Evolutionary conservation across 1,140 invertebrate genomes (phyloP), one percentile per base, ranked within the genome.

Genomic region (Metaphire vulgaris): DNA sequence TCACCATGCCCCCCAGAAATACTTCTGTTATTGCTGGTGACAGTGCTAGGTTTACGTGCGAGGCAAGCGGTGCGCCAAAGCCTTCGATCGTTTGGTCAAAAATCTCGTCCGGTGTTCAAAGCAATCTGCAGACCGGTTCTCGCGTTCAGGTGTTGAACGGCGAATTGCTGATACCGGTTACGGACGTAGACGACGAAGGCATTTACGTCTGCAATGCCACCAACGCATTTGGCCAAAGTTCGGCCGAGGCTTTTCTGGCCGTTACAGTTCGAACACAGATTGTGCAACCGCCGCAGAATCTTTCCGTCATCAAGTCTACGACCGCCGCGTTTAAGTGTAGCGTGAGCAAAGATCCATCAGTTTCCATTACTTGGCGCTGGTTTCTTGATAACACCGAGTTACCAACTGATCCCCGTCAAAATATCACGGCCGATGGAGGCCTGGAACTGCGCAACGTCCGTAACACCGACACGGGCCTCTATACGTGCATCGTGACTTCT

Each of bases 201-300:
- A 90, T 92, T 82, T 98, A 97, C 83, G 92, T 91, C 12, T 98
- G 95, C 84, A 88, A 92, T 69, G 89, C 94, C 77, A 89, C 91
- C 31, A 98, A 98, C 84, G 92, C 93, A 85, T 93, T 93, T 41
- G 95, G 95, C 56, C 90, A 90, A 76, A 91, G 93, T 6, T 90
- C 92, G 81, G 93, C 90, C 75, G 91, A 92, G 78, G 94, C 92
- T 67, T 91, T 90, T 85, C 88, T 97, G 32, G 89, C 89, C 70
- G 92, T 96, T 68, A 87, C 95, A 81, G 94, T 94, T 79, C 90
- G 92, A 80, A 97, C 96, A 26, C 92, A 95, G 88, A 97, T 97
- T 78, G 90, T 93, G 72, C 91, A 93, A 80, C 95, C 95, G 69
- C 95, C 96, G 66, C 92, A 92, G 75, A 93, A 97, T 84, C 93